Evolutionary conservation across 1,140 invertebrate genomes (phyloP), one percentile per base, ranked within the genome.

Genomic region (Conus betulinus): DNA sequence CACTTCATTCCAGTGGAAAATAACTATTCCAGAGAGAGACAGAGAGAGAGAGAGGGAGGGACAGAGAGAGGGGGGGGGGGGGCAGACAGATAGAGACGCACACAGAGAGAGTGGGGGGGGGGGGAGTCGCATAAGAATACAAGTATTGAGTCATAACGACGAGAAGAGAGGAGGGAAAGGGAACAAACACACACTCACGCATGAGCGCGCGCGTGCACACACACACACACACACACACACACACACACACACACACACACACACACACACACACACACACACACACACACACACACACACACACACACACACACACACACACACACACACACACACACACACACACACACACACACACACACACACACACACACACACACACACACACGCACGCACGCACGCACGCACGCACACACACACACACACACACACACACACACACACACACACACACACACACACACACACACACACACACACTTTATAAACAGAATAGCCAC

Each of bases 221-320:
- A 51, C 76, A 78, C 76, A 51, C 76, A 78, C 76, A 51, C 76
- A 78, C 76, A 78, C 76, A 78, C 76, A 78, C 76, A 78, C 27
- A 78, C 27, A 78, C 76, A 78, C 76, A 78, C 76, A 78, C 76
- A 78, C 76, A 78, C 76, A 39, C 76, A 78, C 76, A 78, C 76
- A 78, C 76, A 78, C n/a, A 78, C 76, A 78, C n/a, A 78, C 76
- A 78, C 76, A 78, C 76, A 78, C 76, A 78, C 76, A 78, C 76
- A 39, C 76, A 39, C 76, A 39, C 76, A 39, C 76, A 39, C 76
- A 39, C 7, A 39, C 76, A 78, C 76, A 78, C 76, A 78, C 76
- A 78, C 25, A 78, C 27, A 78, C n/a, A 39, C 25, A 39, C 76
- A 78, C 67, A 74, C 67, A 5, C 67, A 74, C n/a, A 5, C 7